Evolutionary conservation across 2,888 invertebrate species (phyloP), one percentile per base, ranked within the genome.

Genomic region (Acanthopleura granulata): DNA sequence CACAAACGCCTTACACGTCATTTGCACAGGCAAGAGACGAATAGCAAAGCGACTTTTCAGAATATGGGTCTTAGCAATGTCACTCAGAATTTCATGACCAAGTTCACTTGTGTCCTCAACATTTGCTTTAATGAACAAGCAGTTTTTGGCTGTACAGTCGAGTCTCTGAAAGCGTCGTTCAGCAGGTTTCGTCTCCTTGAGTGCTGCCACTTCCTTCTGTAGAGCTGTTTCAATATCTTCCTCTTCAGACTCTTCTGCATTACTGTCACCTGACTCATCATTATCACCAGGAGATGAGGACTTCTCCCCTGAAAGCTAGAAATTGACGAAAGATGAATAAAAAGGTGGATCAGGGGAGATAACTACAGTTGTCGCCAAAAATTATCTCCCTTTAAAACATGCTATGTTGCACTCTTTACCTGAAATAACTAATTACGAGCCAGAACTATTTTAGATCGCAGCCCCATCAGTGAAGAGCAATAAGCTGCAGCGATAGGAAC

Each of bases 81-180:
- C 95, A 83, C 93, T 92, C 70, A 97, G 92, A 77, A 98, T 95
- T 74, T 92, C 91, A 27, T 93, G 91, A 0, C 94, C 94, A 40
- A 98, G 86, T 57, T 93, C 92, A 75, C 94, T 93, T 4, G 97
- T 96, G 91, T 95, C 93, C 61, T 93, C 92, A 71, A 96, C 73
- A 18, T 84, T 94, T 0, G 95, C 95, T 88, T 93, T 93, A 79
- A 98, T 96, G 86, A 98, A 98, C 79, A 97, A 91, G 84, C 95
- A 93, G 89, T 97, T 97, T 72, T 94, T 94, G 0, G 95, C 94
- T 73, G 95, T 95, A 0, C 96, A 95, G 81, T 95, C 94, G 0
- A 96, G 93, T 29, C 93, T 94, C 91, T 88, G 88, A 76, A 91
- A 91, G 76, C 91, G 84, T 73, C 86, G 82, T 57, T 82, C 76